Percentiles rank a stretch among this genome's conserved stretches.
Evolutionary conservation across 2,888 invertebrate genomes (phyloP).

Genomic region (Rhabditophanes sp.): DNA sequence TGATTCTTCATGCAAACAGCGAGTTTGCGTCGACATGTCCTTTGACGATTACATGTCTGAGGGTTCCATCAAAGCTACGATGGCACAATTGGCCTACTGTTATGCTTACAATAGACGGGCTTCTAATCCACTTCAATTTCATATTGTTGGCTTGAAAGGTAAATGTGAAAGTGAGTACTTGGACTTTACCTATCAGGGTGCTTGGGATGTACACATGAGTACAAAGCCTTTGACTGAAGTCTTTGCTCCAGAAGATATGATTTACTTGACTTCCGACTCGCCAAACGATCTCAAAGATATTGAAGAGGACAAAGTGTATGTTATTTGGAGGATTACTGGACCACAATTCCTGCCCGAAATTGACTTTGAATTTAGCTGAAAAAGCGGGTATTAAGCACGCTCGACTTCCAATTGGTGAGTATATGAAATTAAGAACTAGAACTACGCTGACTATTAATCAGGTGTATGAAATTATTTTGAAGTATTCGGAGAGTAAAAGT

Average conservation of each 20-base stretch:
- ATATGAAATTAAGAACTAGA: slow-evolving; percentile 67
- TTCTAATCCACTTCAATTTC: slow-evolving; percentile 25
- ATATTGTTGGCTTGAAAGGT: slow-evolving; percentile 24
- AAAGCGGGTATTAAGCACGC: slow-evolving; percentile 51
- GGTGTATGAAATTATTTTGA: slow-evolving; percentile 52
- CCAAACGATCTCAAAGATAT: slow-evolving; percentile 54
- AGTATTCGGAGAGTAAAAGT: slow-evolving; percentile 44
- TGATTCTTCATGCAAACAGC: slow-evolving; percentile 22
- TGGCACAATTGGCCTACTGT: slow-evolving; percentile 15
- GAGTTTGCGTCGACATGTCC: slow-evolving; percentile 32
- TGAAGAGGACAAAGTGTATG: slow-evolving; percentile 61
- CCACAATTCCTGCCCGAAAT: slow-evolving; percentile 81
- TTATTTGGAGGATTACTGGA: slow-evolving; percentile 94
- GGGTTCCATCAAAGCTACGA: slow-evolving; percentile 10
- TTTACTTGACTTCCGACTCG: slow-evolving; percentile 86
- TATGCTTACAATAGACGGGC: slow-evolving; percentile 31
- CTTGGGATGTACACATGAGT: too few species aligned
- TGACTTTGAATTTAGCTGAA: slow-evolving; percentile 63
- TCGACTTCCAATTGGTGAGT: slow-evolving; percentile 68
- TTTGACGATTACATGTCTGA: slow-evolving; percentile 24
- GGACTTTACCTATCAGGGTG: too few species aligned
- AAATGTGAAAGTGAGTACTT: too few species aligned
- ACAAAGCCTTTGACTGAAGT: slow-evolving; percentile 2
- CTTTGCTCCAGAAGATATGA: slow-evolving; percentile 53
- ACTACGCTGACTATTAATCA: slow-evolving; percentile 75